A percentile compares a stretch with the other conserved stretches of the same genome.
Evolutionary conservation across 2,797 vertebrate genomes (phyloP).

Genomic region (Melanotaenia trifasciata): DNA sequence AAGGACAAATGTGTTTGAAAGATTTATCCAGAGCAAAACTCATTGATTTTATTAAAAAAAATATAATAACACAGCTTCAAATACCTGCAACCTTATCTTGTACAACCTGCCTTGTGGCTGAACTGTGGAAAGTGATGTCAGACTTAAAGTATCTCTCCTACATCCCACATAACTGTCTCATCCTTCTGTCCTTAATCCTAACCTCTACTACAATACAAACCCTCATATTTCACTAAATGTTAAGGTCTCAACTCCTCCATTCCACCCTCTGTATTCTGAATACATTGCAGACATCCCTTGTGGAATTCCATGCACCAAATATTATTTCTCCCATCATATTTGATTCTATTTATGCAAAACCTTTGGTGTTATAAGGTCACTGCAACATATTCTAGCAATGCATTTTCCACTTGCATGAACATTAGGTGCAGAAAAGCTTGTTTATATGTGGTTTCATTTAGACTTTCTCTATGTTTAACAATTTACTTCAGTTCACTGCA

Average conservation of each 20-base stretch:
- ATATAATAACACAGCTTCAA: slow-evolving; percentile 17
- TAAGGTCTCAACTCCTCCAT: neutral
- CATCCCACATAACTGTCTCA: slow-evolving; percentile 16
- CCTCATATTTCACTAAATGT: neutral
- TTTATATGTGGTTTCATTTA: neutral
- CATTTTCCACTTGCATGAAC: neutral
- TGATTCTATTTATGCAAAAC: neutral
- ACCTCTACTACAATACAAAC: slow-evolving; percentile 7
- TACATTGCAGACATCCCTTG: neutral
- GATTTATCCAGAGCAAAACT: slow-evolving; percentile 13
- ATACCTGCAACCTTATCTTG: slow-evolving; percentile 40
- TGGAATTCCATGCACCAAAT: neutral
- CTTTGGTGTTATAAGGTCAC: neutral
- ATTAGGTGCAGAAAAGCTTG: neutral
- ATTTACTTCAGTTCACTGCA: neutral
- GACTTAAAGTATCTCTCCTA: slow-evolving; percentile 27
- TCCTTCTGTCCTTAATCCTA: neutral
- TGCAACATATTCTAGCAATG: neutral
- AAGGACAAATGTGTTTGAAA: slow-evolving; percentile 25
- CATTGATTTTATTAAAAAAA: slow-evolving; percentile 12
- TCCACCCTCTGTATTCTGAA: neutral
- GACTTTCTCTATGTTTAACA: neutral
- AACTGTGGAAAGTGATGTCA: slow-evolving; percentile 49
- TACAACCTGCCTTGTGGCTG: slow-evolving; percentile 33
- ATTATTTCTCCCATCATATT: neutral